Conservation (phyloP, 2,113 vertebrate genomes). For the Sminthopsis crassicaudata region DNA sequence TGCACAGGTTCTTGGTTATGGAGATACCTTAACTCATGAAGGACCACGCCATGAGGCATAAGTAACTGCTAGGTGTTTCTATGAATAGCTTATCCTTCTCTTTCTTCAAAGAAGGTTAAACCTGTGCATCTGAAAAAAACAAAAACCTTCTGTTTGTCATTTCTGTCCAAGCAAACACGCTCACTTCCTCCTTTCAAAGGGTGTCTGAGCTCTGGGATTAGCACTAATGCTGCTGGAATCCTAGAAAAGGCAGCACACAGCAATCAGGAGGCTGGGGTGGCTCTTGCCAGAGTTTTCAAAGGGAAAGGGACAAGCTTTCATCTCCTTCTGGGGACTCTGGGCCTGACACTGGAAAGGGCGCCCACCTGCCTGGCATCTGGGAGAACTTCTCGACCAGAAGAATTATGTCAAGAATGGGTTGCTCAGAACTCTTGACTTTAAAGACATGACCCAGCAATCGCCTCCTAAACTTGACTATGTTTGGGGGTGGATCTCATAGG, state of each 20-base stretch:
- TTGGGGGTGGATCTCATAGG: neutral
- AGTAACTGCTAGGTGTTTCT: neutral
- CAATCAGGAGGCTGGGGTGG: conserved; percentile 45
- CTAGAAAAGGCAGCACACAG: conserved; percentile 38
- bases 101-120: conserved; percentile 69
- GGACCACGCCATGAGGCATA: fast-evolving
- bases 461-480: neutral
- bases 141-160: conserved; percentile 40
- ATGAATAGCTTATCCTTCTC: neutral
- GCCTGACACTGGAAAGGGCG: neutral
- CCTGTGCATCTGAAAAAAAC: conserved; percentile 47
- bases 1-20: neutral
- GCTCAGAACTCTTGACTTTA: neutral
- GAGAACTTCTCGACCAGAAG: neutral
- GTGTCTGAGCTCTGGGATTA: conserved; percentile 77
- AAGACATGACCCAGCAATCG: neutral
- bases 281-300: conserved; percentile 67
- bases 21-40: conserved; percentile 12
- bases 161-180: conserved; percentile 49
- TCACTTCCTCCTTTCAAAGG: conserved; percentile 76
- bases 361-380: neutral
- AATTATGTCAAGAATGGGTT: neutral
- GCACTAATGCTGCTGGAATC: conserved; percentile 67
- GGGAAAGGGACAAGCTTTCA: conserved; percentile 60
- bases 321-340: conserved; percentile 8